A percentile compares a stretch with the other conserved stretches of the same genome.
These are phyloP conservation scores for Melanotaenia duboulayi DNA, from an alignment of 2,113 vertebrate species.

Conservation along the genomic window DNA sequence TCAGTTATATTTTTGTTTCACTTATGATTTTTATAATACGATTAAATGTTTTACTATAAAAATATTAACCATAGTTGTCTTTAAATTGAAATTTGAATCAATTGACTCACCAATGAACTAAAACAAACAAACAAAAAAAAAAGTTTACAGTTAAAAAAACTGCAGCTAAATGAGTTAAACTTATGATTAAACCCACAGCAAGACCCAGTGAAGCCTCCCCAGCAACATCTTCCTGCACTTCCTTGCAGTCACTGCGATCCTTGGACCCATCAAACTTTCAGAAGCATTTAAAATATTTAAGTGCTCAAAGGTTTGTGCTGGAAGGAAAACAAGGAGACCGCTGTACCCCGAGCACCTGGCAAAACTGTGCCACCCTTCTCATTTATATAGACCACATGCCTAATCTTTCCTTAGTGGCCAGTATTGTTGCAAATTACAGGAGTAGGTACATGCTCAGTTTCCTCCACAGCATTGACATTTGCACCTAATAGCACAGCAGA, in stretches of 20 bases:
- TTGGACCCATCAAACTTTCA: constrained; percentile 75
- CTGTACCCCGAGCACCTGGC: constrained; percentile 60
- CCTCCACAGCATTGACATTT: constrained; percentile 22
- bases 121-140: background rate
- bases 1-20: background rate
- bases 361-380: constrained; percentile 63
- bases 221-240: constrained; percentile 42
- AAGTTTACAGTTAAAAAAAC: background rate
- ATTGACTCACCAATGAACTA: background rate
- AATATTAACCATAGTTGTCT: background rate
- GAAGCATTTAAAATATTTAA: constrained; percentile 79
- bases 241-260: constrained; percentile 35
- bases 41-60: background rate
- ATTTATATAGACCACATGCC: constrained; percentile 53
- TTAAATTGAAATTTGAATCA: background rate
- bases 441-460: constrained; percentile 25
- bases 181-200: background rate
- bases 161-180: too few species aligned
- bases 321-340: constrained; percentile 64
- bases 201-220: constrained; percentile 11
- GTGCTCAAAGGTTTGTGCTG: constrained; percentile 56
- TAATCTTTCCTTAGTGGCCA: constrained; percentile 37
- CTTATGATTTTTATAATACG: background rate
- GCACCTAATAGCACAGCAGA: constrained; percentile 9
- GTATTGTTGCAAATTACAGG: constrained; percentile 64